Evolutionary conservation across 2,113 vertebrate species (phyloP), one percentile per base, ranked within the genome.

Genomic region (Heterochromis multidens): DNA sequence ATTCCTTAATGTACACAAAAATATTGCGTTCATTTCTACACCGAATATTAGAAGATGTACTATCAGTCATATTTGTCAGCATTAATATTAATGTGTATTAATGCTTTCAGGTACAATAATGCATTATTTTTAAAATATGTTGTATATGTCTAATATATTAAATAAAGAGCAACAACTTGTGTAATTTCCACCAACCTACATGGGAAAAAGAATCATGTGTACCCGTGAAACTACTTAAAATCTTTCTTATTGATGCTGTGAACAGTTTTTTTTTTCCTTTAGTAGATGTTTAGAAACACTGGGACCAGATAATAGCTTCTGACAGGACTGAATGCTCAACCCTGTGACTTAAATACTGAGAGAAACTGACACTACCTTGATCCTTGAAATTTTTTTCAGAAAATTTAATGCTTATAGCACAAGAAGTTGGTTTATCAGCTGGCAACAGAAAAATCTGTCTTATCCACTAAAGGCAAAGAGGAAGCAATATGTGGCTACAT

Each of bases 341-440:
- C 13, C 23, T 67, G 25, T 72, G 37, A 74, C 23, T 40, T 14
- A 33, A 13, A 76, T 19, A 25, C 59, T 1, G 4, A 12, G 54
- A 72, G 19, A 61, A n/a, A 49, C 65, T 6, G 25, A 33, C 12
- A 1, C 27, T 11, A 6, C 7, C 11, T 2, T 6, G 0, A 11
- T 21, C 14, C 1, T 10, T 6, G 35, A 80, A 4, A 59, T 43
- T 83, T 3, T 90, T 29, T 80, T 74, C 4, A 4, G n/a, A 13
- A 13, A 3, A 46, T 10, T 27, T 13, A 43, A 59, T 17, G 79
- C 70, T 81, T 83, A 87, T 35, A 25, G 63, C 23, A 5, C 54
- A 63, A 83, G 35, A 33, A 40, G 10, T 49, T 59, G 14, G 67
- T 84, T 72, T 76, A 88, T n/a, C 79, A 58, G 57, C 76, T 67